Evolutionary conservation across 2,113 vertebrate species (phyloP).

Genomic region (Setophaga coronata): DNA sequence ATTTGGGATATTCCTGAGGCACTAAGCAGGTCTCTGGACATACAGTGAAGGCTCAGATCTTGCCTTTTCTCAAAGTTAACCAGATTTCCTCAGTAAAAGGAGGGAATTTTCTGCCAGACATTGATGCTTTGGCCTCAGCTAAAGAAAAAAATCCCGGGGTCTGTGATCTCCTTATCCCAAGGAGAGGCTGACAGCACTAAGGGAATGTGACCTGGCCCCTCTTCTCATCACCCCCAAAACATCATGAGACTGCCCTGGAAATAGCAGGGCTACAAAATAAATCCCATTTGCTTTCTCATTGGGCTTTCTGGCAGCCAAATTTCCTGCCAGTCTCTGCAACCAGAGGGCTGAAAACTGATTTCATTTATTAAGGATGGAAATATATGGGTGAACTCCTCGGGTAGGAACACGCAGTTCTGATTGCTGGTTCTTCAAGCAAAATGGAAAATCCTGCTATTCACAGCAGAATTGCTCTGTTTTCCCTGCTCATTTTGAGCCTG

Average conservation of each 20-base stretch:
- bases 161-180: neutral
- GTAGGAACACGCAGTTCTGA: neutral
- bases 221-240: neutral
- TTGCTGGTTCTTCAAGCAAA: neutral
- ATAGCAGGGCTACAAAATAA: neutral
- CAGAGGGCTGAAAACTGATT: neutral
- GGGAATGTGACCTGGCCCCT: neutral
- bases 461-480: neutral
- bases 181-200: neutral
- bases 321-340: neutral
- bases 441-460: neutral
- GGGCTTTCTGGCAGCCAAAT: neutral
- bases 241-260: neutral
- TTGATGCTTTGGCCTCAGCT: neutral
- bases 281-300: neutral
- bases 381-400: neutral
- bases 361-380: neutral
- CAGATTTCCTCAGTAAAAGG: neutral
- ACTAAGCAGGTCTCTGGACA: neutral
- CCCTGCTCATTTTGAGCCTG: neutral
- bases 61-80: neutral
- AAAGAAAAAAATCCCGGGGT: neutral
- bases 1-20: neutral
- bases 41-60: neutral
- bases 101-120: neutral